Evolutionary conservation across 2,888 invertebrate species (phyloP).

Genomic region (Stramonita haemastoma): DNA sequence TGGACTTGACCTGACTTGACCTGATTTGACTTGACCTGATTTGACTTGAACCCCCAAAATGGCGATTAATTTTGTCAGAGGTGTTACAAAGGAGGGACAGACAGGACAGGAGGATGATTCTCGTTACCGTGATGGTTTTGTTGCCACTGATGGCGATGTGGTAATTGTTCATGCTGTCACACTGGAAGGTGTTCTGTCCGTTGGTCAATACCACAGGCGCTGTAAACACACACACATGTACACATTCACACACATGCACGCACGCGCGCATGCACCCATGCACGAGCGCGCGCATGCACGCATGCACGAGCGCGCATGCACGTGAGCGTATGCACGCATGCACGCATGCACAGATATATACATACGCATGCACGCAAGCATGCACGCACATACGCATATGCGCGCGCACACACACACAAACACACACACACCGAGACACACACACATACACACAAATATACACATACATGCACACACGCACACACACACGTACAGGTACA

Average conservation of each 20-base stretch:
- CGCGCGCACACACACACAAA: not conserved
- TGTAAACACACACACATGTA: conserved; percentile 10
- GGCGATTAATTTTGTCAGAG: too few relatives aligned
- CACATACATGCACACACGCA: not conserved
- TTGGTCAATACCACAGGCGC: conserved; percentile 25
- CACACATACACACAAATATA: not conserved
- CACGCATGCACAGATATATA: not conserved
- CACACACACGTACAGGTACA: not conserved
- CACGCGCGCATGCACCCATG: not conserved
- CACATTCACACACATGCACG: not conserved
- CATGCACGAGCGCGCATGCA: not conserved
- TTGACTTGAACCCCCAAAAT: too few relatives aligned
- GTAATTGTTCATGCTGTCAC: conserved; percentile 33
- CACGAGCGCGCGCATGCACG: not conserved
- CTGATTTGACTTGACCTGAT: too few relatives aligned
- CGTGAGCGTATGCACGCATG: not conserved
- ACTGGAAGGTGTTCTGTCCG: conserved; percentile 35
- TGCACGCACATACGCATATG: not conserved
- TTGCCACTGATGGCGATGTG: conserved; percentile 25
- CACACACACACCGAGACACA: too few relatives aligned
- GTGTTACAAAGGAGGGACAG: too few relatives aligned
- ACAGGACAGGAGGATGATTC: not conserved
- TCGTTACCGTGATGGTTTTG: conserved; percentile 36
- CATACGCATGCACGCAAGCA: not conserved
- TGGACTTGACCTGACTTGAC: too few relatives aligned